Base-by-base conservation (phyloP, 2,797 vertebrate genomes). In the Amniataba percoides region DNA sequence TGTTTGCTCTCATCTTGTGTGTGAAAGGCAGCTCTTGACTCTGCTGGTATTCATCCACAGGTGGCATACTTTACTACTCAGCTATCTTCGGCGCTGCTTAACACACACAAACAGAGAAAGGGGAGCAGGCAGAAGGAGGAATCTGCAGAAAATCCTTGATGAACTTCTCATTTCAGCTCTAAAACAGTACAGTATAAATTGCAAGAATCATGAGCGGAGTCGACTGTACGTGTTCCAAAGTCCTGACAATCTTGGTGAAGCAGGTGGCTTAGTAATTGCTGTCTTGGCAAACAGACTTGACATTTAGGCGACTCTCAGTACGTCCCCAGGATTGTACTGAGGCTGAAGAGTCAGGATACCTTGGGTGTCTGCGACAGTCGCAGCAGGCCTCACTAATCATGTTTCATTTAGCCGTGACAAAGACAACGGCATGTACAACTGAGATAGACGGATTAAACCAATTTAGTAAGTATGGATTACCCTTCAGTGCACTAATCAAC, bases 401-500 rank as follows among this genome's bases (percentile, higher is more conserved):
- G 46, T 90, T 87, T 80, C 75, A 77, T 81, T 88, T 70, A 83
- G 80, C 81, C 53, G 58, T 75, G 80, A 82, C 82, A 81, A 74
- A 90, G 88, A 87, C 89, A 88, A 88, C 71, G 55, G 76, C 60
- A 7, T 70, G 82, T 78, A 81, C 81, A 76, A 73, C 64, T 56
- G 70, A 77, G 72, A 88, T 67, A 77, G 80, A 88, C 73, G 81
- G 82, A 87, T 86, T 82, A 88, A 77, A 74, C 77, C 72, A 62
- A 83, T 84, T 71, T 71, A 84, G 52, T 70, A 69, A 74, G 62
- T 74, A 87, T 85, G 72, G 82, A 93, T 89, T 90, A 88, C 46
- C 72, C 49, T 58, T 75, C 87, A 79, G 63, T 63, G 19, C 64
- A 56, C 64, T 75, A 45, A 78, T 78, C 71, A 74, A 58, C 27